Base-by-base conservation (phyloP, 1,140 invertebrate species). In the Anadara kagoshimensis region DNA sequence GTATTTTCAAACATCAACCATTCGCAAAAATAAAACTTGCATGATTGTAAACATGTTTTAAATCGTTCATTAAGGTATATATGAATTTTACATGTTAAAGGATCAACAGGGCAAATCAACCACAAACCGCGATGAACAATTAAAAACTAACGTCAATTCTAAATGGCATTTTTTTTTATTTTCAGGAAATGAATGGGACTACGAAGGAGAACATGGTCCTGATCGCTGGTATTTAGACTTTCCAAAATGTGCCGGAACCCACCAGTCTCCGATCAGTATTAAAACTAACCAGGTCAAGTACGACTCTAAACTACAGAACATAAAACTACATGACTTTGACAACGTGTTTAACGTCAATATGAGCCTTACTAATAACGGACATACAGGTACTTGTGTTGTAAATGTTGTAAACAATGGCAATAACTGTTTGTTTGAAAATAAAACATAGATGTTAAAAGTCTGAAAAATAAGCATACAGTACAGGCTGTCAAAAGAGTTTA, bases 201-300 rank as follows among this genome's bases (percentile, higher is more conserved):
- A 36, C 29, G 29, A 36, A 36, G 29, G 29, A 3, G 29, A 36
- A 36, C 29, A 36, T 36, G 84, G 83, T 22, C 84, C 83, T 12
- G 69, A 76, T 10, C 57, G 76, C 20, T 86, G 85, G 85, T 49
- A 76, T 20, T 26, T 63, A 12, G 54, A 70, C 11, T 84, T 75
- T 57, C 78, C 79, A 29, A 58, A 78, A 16, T 85, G 82, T 56
- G 80, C 73, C 1, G 81, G 81, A 14, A 36, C 62, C 1, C 73
- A 73, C 41, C 84, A 85, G 64, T 85, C 84, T 1, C 82, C 84
- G 0, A 80, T 85, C 61, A 75, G 77, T 47, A 76, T 85, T 20
- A 56, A 69, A n/a, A 78, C 76, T 4, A 59, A 59, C 8, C 44
- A 72, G 22, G 76, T 78, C 2, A 22, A 81, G 16, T 78, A 78